Evolutionary conservation across 1,140 invertebrate genomes (phyloP).

Genomic region (Drosophila trapezifrons): DNA sequence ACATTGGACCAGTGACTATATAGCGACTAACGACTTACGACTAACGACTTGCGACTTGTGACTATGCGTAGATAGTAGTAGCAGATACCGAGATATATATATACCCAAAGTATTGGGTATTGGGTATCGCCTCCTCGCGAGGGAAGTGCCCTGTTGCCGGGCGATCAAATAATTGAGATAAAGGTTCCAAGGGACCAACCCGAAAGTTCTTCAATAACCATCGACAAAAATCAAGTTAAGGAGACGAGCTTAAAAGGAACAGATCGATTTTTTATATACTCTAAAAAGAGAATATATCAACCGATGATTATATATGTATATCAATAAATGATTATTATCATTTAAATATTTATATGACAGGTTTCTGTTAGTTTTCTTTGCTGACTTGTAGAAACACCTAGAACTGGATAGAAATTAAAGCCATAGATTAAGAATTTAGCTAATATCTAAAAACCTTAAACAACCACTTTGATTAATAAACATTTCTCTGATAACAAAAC

Average conservation of each 20-base stretch:
- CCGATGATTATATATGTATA: no score
- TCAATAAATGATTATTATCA: no score
- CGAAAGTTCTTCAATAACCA: slow-evolving; percentile 25
- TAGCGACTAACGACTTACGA: slow-evolving; percentile 5
- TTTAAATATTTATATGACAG: background rate
- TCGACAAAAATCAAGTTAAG: slow-evolving; percentile 25
- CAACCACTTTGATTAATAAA: no score
- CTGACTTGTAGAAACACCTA: no score
- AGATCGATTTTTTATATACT: slow-evolving; percentile 14
- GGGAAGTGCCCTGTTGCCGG: slow-evolving; percentile 10
- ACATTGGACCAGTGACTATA: slow-evolving; percentile 28
- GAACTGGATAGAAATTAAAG: no score
- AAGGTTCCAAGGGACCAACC: slow-evolving; percentile 43
- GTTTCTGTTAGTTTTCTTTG: background rate
- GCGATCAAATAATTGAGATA: slow-evolving; percentile 79
- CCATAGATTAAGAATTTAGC: background rate
- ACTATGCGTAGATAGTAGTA: slow-evolving; percentile 1
- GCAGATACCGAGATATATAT: slow-evolving; percentile 1
- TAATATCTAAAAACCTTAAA: background rate
- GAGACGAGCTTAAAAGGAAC: rapidly evolving
- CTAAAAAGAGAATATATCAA: background rate
- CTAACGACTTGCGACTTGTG: slow-evolving; percentile 6
- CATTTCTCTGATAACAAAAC: background rate
- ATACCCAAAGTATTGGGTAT: background rate
- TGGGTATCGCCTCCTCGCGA: slow-evolving; percentile 6